Evolutionary conservation across 2,113 vertebrate species (phyloP).

Genomic region (Trogon surrucura): DNA sequence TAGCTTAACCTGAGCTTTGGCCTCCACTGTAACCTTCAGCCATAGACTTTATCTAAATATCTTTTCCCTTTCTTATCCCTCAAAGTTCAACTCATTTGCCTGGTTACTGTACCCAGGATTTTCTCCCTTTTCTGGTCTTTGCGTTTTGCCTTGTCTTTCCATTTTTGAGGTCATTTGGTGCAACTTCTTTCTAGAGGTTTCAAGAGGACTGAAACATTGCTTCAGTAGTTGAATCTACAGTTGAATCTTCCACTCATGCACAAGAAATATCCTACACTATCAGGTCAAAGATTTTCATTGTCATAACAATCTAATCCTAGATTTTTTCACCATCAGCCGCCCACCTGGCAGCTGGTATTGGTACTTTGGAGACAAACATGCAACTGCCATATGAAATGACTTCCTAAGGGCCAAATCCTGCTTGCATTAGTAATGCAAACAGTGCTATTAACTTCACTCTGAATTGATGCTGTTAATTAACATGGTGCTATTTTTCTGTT

Average conservation of each 20-base stretch:
- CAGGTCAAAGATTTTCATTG: not conserved
- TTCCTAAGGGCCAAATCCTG: constrained; percentile 50
- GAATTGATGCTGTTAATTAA: constrained; percentile 60
- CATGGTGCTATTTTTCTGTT: constrained; percentile 40
- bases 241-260: not conserved
- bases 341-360: not conserved
- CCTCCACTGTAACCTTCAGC: not conserved
- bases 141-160: not conserved
- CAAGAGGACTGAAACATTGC: not conserved
- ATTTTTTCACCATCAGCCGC: not conserved
- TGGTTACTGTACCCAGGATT: not conserved
- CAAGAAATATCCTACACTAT: not conserved
- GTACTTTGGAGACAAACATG: not conserved
- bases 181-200: not conserved
- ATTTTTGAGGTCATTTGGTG: not conserved
- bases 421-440: constrained; percentile 15
- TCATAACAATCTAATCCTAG: not conserved
- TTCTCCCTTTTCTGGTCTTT: not conserved
- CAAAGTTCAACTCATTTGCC: not conserved
- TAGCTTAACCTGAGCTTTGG: not conserved
- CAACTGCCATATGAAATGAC: not conserved
- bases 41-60: not conserved
- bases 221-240: not conserved
- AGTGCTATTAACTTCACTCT: constrained; percentile 40
- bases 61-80: not conserved